These are phyloP conservation scores for Drosophila maculinotata DNA, from an alignment of 2,888 invertebrate species.

Conservation along the genomic window DNA sequence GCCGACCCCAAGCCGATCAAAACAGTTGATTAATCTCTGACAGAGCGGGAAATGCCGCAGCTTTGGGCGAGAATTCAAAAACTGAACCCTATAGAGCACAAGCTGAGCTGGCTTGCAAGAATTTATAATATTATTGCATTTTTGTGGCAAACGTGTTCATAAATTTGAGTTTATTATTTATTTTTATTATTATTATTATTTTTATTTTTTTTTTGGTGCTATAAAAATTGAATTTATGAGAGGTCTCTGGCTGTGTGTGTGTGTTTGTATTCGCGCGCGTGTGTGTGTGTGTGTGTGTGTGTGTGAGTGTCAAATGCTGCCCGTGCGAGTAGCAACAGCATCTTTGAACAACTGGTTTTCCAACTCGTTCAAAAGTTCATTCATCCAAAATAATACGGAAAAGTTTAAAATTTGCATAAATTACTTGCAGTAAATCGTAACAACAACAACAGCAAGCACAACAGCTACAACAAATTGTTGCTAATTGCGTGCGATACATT, in stretches of 20 bases:
- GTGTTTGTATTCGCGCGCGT: conserved; percentile 17
- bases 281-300: conserved; percentile 9
- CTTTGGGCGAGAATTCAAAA: conserved; percentile 24
- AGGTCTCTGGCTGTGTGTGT: conserved; percentile 31
- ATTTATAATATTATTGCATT: conserved; percentile 28
- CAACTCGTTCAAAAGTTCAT: conserved; percentile 67
- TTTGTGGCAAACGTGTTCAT: conserved; percentile 42
- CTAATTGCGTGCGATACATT: conserved; percentile 58
- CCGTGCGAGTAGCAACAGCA: conserved; percentile 26
- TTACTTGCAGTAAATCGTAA: conserved; percentile 59
- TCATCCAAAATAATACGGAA: conserved; percentile 82
- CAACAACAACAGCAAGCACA: conserved; percentile 25
- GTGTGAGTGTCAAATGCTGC: conserved; percentile 27
- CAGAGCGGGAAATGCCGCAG: conserved; percentile 46
- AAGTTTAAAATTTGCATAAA: conserved; percentile 79
- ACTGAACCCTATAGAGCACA: conserved; percentile 16
- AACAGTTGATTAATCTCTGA: conserved; percentile 57
- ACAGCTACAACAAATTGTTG: conserved; percentile 38
- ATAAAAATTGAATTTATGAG: conserved; percentile 70
- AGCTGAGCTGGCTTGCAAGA: conserved; percentile 5
- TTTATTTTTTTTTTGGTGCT: conserved; percentile 37
- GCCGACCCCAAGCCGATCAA: conserved; percentile 6
- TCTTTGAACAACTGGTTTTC: conserved; percentile 63
- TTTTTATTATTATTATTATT: conserved; percentile 20
- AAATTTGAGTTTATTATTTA: conserved; percentile 40